A percentile compares a stretch with the other conserved stretches of the same genome.
phyloP scores from a whole-genome alignment of 2,888 invertebrate species.

The Chironomus riparius region DNA sequence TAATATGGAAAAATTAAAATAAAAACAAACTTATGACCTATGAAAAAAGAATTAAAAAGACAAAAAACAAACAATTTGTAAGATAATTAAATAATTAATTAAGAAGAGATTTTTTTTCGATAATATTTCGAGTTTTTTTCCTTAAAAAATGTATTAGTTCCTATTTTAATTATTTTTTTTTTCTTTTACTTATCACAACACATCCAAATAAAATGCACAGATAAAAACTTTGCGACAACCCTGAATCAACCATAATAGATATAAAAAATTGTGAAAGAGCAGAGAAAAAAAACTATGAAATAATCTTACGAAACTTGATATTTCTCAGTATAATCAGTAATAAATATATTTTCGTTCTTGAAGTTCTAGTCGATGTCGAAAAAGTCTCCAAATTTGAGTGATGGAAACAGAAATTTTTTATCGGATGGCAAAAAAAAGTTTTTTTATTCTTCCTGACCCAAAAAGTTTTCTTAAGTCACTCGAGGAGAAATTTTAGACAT shows the following conservation, averaged over 20 bases:
- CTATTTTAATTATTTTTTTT: not conserved
- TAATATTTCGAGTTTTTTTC: not conserved
- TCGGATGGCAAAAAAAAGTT: no score
- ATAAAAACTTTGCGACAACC: slow-evolving; percentile 4
- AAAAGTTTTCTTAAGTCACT: no score
- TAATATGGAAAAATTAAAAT: no score
- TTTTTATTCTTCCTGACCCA: no score
- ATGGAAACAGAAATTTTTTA: no score
- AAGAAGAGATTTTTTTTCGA: not conserved
- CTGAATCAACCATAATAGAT: slow-evolving; percentile 5
- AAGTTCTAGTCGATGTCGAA: not conserved
- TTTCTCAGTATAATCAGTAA: no score
- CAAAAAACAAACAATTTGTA: not conserved
- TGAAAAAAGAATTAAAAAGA: not conserved
- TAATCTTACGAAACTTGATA: not conserved
- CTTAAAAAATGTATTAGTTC: not conserved
- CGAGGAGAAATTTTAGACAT: not conserved
- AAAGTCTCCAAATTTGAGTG: not conserved
- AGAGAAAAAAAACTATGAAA: not conserved
- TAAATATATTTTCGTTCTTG: no score
- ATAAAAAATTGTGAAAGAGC: not conserved
- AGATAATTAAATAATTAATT: not conserved
- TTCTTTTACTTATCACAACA: not conserved
- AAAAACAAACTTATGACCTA: slow-evolving; percentile 1
- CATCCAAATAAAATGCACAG: not conserved